Percentiles rank a stretch among this genome's conserved stretches.
phyloP scores from a whole-genome alignment of 1,140 invertebrate genomes.

The Leguminivora glycinivorella region DNA sequence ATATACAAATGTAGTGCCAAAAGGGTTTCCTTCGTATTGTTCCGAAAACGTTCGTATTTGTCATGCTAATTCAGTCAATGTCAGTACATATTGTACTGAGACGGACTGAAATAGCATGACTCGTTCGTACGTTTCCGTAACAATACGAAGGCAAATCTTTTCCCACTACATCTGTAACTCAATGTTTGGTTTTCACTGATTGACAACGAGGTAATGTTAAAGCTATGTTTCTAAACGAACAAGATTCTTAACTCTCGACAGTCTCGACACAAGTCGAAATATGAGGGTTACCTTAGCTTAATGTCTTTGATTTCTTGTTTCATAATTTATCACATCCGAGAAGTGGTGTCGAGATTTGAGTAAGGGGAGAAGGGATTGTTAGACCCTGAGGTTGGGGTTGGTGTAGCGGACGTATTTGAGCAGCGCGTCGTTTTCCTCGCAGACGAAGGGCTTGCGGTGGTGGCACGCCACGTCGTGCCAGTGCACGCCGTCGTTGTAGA shows the following conservation, averaged over 20 bases:
- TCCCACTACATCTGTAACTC: too few species aligned
- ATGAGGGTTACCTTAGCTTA: not conserved
- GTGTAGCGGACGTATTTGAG: conserved; percentile 89
- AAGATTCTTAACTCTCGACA: conserved; percentile 22
- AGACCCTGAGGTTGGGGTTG: conserved; percentile 86
- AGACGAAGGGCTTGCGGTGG: conserved; percentile 90
- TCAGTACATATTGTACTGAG: too few species aligned
- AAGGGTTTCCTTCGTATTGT: too few species aligned
- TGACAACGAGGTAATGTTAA: conserved; percentile 61
- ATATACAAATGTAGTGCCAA: too few species aligned
- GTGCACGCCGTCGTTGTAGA: conserved; percentile 92
- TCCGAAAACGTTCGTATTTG: too few species aligned
- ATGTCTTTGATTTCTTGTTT: conserved; percentile 18
- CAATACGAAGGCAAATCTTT: too few species aligned
- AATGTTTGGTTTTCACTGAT: not conserved
- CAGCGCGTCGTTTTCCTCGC: conserved; percentile 89
- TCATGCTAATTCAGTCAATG: too few species aligned
- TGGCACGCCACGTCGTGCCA: conserved; percentile 94
- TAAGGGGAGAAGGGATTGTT: conserved; percentile 38
- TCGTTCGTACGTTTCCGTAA: too few species aligned
- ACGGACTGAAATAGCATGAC: too few species aligned
- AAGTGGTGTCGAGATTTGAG: conserved; percentile 11
- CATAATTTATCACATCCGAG: not conserved
- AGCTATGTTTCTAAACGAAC: conserved; percentile 33
- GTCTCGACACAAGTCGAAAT: conserved; percentile 30